These are phyloP conservation scores for Temnothorax ravouxi DNA, from an alignment of 2,888 invertebrate genomes.

Conservation along the genomic window DNA sequence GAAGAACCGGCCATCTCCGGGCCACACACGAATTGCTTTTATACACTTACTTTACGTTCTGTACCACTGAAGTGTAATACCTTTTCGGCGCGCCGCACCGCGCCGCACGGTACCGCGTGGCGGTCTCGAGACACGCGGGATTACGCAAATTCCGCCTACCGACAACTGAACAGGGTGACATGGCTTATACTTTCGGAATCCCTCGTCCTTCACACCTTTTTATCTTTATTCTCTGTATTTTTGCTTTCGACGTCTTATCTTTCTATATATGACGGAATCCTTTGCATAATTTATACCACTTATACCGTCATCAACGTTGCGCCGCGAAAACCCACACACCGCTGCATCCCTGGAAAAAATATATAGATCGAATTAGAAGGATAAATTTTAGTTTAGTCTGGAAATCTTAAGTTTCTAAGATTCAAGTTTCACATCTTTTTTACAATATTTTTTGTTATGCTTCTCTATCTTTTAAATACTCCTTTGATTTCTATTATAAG, in stretches of 20 bases:
- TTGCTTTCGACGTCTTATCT: not conserved
- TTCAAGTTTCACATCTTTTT: not conserved
- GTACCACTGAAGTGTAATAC: conserved; percentile 81
- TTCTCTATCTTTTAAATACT: not conserved
- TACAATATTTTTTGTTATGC: not conserved
- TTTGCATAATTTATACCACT: conserved; percentile 12
- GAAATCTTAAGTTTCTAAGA: not conserved
- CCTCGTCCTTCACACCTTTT: not conserved
- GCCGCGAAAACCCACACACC: not conserved
- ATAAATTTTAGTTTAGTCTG: not conserved
- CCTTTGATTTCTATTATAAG: not conserved
- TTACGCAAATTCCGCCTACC: conserved; percentile 34
- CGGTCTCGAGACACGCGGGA: conserved; percentile 39
- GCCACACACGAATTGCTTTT: conserved; percentile 87
- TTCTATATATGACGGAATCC: not conserved
- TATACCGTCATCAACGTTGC: conserved; percentile 10
- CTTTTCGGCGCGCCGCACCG: conserved; percentile 74
- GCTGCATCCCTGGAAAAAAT: not conserved
- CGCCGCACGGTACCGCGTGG: conserved; percentile 35
- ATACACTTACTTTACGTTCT: conserved; percentile 84
- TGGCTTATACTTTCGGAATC: conserved; percentile 1
- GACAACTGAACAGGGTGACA: not conserved
- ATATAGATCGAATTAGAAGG: not conserved
- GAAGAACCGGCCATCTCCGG: conserved; percentile 86
- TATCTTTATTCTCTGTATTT: not conserved